A percentile compares a stretch with the other conserved stretches of the same genome.
Evolutionary conservation across 2,888 invertebrate species (phyloP).

Genomic region (Mythimna vitellina): DNA sequence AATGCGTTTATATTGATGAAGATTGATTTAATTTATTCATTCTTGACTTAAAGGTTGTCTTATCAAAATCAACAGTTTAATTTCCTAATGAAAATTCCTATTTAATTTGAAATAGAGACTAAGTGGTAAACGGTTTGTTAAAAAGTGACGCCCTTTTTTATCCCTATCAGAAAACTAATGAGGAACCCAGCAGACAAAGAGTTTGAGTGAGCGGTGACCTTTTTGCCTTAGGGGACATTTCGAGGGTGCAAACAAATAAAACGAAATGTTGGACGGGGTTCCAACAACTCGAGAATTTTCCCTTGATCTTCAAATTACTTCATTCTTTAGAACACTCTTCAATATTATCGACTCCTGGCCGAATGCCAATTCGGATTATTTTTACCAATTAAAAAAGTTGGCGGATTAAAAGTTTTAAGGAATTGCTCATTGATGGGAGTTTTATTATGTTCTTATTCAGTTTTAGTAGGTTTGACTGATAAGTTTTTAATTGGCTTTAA

Average conservation of each 20-base stretch:
- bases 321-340: constrained; percentile 61
- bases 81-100: no score
- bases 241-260: constrained; percentile 73
- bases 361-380: constrained; percentile 61
- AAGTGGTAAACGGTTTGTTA: background rate
- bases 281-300: constrained; percentile 58
- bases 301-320: constrained; percentile 67
- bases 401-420: constrained; percentile 35
- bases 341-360: constrained; percentile 60
- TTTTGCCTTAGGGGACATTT: constrained; percentile 64
- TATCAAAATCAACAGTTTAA: no score
- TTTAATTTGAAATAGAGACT: background rate
- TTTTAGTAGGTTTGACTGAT: constrained; percentile 10
- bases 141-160: background rate
- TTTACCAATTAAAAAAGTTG: constrained; percentile 62
- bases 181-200: constrained; percentile 1
- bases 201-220: constrained; percentile 52
- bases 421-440: constrained; percentile 25
- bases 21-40: no score
- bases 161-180: constrained; percentile 10
- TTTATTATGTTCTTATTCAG: constrained; percentile 5
- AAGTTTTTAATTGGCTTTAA: no score
- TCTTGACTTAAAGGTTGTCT: no score
- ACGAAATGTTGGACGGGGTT: constrained; percentile 60
- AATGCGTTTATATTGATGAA: no score